Evolutionary conservation across 1,140 invertebrate genomes (phyloP), one percentile per base, ranked within the genome.

Genomic region (Venturia canescens): DNA sequence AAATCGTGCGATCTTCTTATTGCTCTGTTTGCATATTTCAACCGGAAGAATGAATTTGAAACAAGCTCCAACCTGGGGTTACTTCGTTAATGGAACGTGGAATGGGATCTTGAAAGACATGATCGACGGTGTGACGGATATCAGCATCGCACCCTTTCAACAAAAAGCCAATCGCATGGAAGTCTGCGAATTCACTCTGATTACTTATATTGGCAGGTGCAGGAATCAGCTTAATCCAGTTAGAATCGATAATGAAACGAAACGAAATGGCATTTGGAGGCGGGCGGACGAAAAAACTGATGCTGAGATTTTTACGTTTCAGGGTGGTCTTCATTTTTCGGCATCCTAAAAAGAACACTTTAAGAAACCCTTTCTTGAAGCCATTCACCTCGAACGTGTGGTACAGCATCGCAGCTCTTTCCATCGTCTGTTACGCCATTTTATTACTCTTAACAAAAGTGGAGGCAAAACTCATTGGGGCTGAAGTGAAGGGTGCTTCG

Each of bases 71-170:
- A 94, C 94, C 6, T 95, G 94, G 94, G 95, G 95, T 6, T 95
- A 95, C 84, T 75, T 92, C 34, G 89, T 92, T 27, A 94, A 95
- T 88, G 94, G 94, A 1, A 92, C 92, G 18, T 95, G 94, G 81
- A 94, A 95, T 83, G 95, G 95, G 4, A 93, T 95, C 89, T 92
- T 95, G n/a, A 94, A 94, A 0, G 91, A 93, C 0, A 89, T 95
- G 79, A 89, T 93, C 70, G 88, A 91, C 21, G 93, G 92, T 18
- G 87, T 92, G 70, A 92, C 93, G 3, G 95, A 96, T 82, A 92
- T 95, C 57, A 93, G 94, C 18, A 92, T 92, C 2, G 90, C 94
- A 0, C 93, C 94, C 11, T 89, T 95, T 70, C 94, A 94, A 86
- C 93, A 93, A 77, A 92, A 93, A 84, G 74, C 85, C 11, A 94